A percentile compares a stretch with the other conserved stretches of the same genome.
Conservation (phyloP, 2,113 vertebrate genomes). For the Rhinolophus sinicus region DNA sequence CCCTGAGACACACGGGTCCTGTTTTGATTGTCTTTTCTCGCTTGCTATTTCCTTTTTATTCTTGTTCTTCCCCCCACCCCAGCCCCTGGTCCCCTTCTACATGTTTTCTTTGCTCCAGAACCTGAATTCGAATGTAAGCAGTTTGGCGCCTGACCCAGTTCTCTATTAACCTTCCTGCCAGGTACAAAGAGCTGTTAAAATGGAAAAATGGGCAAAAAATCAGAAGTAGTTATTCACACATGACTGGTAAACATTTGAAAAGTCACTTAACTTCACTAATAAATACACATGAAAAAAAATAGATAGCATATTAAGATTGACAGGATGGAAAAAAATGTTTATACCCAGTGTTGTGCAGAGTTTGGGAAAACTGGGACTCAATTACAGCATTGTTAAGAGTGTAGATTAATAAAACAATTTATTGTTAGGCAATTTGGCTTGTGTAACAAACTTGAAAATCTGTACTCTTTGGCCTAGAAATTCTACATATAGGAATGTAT, state of each 20-base stretch:
- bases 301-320: neutral
- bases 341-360: neutral
- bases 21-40: neutral
- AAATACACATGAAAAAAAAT: neutral
- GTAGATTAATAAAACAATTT: neutral
- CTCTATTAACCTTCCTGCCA: neutral
- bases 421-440: neutral
- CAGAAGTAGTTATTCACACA: neutral
- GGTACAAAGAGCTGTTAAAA: neutral
- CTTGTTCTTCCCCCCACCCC: neutral
- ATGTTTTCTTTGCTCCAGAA: neutral
- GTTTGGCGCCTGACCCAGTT: neutral
- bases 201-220: neutral
- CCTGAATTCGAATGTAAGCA: neutral
- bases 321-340: neutral
- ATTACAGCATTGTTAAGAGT: neutral
- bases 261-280: neutral
- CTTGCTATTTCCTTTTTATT: neutral
- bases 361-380: neutral
- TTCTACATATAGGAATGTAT: neutral
- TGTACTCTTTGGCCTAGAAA: neutral
- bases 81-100: neutral
- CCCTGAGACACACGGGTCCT: neutral
- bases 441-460: neutral
- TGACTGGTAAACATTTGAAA: neutral